A percentile compares a stretch with the other conserved stretches of the same genome.
Conservation (phyloP, 35 echinoderm and acorn worm species). For the Ptychodera flava region DNA sequence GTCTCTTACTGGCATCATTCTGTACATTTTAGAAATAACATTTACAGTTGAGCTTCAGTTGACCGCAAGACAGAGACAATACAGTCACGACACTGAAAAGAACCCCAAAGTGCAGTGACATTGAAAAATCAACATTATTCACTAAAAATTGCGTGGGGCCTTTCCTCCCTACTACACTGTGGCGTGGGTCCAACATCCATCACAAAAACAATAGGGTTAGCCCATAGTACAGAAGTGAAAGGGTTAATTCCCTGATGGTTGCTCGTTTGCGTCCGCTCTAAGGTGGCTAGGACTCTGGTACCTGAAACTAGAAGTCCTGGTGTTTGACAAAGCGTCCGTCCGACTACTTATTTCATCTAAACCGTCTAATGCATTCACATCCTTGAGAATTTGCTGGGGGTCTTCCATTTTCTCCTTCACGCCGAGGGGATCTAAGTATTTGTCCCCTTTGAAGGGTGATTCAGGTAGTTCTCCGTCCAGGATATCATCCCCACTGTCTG, state of each 20-base stretch:
- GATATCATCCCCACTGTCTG: not conserved
- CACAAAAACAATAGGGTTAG: too few species aligned
- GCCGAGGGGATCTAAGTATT: not conserved
- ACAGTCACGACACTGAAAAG: too few species aligned
- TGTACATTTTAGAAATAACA: too few species aligned
- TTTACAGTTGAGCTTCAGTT: too few species aligned
- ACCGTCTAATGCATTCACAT: not conserved
- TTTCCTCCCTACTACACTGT: too few species aligned
- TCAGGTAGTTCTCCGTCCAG: not conserved
- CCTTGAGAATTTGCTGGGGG: not conserved
- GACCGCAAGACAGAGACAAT: too few species aligned
- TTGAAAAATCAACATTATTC: too few species aligned
- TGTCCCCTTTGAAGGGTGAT: not conserved
- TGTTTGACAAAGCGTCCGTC: not conserved
- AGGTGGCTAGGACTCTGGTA: not conserved
- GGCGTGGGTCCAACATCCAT: too few species aligned
- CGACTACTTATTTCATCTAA: not conserved
- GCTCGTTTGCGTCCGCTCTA: not conserved
- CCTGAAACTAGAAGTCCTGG: not conserved
- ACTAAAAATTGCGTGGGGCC: too few species aligned
- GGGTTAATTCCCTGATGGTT: not conserved
- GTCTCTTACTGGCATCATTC: too few species aligned
- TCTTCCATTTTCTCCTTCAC: not conserved
- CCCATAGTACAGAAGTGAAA: too few species aligned
- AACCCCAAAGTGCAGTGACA: too few species aligned